phyloP scores from a whole-genome alignment of 2,888 invertebrate species.

The Vesta saturnalis region DNA sequence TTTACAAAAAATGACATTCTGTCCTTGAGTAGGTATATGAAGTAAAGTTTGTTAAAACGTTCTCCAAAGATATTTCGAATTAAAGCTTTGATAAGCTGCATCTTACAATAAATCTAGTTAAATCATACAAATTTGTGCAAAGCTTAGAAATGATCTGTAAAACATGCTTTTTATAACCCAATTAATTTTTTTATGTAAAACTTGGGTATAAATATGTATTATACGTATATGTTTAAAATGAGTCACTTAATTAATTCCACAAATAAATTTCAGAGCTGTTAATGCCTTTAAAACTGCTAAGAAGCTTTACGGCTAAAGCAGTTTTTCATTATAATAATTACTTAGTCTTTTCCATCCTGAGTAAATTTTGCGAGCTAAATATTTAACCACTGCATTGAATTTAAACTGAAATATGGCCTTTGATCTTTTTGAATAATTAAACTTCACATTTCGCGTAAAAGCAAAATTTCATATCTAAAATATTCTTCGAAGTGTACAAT shows the following conservation, averaged over 20 bases:
- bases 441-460: no score
- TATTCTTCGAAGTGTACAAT: no score
- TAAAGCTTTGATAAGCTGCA: no score
- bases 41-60: no score
- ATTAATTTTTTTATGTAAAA: background rate
- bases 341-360: background rate
- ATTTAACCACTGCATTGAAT: slow-evolving; percentile 11
- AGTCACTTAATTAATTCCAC: background rate
- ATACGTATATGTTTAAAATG: slow-evolving; percentile 2
- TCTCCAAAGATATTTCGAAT: no score
- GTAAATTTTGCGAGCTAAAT: slow-evolving; percentile 8
- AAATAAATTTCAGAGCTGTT: slow-evolving; percentile 6
- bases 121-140: no score
- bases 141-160: no score
- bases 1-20: no score
- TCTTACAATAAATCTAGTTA: no score
- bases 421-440: slow-evolving; percentile 6
- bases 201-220: background rate
- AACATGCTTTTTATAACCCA: no score
- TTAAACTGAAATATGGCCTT: background rate
- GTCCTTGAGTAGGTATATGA: no score
- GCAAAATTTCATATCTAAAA: no score
- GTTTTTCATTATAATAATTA: slow-evolving; percentile 9
- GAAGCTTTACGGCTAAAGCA: slow-evolving; percentile 1
- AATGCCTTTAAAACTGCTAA: slow-evolving; percentile 6